Base-by-base conservation (phyloP, 2,888 invertebrate genomes). In the Aquatica leii region DNA sequence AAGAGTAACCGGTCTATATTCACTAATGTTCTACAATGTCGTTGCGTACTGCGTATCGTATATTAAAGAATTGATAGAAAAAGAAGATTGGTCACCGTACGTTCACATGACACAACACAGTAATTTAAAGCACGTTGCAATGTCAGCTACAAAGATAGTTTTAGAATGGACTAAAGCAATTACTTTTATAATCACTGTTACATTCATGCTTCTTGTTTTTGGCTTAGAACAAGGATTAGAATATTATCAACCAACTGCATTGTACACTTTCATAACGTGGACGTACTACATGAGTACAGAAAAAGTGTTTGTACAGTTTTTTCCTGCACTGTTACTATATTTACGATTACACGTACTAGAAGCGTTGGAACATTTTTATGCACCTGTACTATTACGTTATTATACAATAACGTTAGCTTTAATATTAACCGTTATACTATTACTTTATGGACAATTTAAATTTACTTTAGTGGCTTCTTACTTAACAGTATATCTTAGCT, bases 131-230 rank as follows among this genome's bases (percentile, higher is more conserved):
- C 92, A 92, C 78, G 86, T 92, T 57, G 92, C 92, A 24, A 90
- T 92, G 90, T 89, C 91, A 2, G 89, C 91, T 0, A 92, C 92
- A 0, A 92, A 92, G 79, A 88, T 92, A 59, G 91, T 92, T 6
- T 83, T 92, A 55, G 92, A 92, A 78, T 91, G 92, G 89, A 92
- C 92, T 12, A 92, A 92, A 80, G 91, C 91, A 0, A 88, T 92
- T 50, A 92, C 92, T 0, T 92, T 92, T 74, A 85, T 91, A 24
- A 90, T 92, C 31, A 92, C 92, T 0, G 85, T 92, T 37, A 91
- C 90, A 0, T 92, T 91, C 74, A 88, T 91, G 81, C 83, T 92
- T 9, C 83, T 92, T 1, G 90, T 91, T 0, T 87, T 92, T 50
- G 91, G 91, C 1, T 78, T 92, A 61, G 91, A 91, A 75, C 90